A percentile compares a stretch with the other conserved stretches of the same genome.
phyloP scores from a whole-genome alignment of 2,888 invertebrate genomes.

The Lasius fuliginosus region DNA sequence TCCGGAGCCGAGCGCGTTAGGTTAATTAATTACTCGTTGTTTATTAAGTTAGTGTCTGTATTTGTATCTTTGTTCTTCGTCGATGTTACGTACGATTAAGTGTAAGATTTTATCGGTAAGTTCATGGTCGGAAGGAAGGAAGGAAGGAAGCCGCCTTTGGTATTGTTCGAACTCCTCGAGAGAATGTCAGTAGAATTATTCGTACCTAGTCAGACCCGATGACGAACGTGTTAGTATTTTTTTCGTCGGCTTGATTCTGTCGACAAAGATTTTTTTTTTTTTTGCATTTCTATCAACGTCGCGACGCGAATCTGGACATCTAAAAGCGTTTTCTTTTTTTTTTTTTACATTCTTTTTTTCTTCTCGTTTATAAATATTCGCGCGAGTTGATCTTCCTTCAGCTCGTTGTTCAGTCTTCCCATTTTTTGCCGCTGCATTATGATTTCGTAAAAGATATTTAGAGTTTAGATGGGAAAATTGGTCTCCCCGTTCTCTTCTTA shows the following conservation, averaged over 20 bases:
- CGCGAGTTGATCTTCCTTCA: background rate
- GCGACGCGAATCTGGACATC: background rate
- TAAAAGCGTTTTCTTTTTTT: background rate
- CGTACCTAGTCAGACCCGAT: slow-evolving; percentile 48
- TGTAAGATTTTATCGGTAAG: slow-evolving; percentile 28
- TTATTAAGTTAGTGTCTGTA: slow-evolving; percentile 48
- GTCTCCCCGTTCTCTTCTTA: background rate
- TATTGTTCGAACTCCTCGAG: slow-evolving; percentile 28
- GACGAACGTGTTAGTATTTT: slow-evolving; percentile 29
- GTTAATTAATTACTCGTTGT: slow-evolving; percentile 27
- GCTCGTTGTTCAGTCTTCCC: background rate
- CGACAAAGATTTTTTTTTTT: background rate
- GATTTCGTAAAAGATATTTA: background rate
- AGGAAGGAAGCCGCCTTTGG: slow-evolving; percentile 24
- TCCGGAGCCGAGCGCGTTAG: background rate
- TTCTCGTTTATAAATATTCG: slow-evolving; percentile 1
- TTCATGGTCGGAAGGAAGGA: background rate
- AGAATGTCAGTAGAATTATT: slow-evolving; percentile 37
- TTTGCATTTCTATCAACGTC: background rate
- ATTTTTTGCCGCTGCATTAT: slow-evolving; percentile 18
- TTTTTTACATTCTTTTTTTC: background rate
- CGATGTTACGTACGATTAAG: slow-evolving; percentile 25
- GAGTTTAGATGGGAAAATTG: slow-evolving; percentile 3
- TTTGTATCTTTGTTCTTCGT: slow-evolving; percentile 50
- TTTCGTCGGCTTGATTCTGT: slow-evolving; percentile 8